These are phyloP conservation scores for Aricia artaxerxes DNA, from an alignment of 2,888 invertebrate genomes.

Conservation along the genomic window DNA sequence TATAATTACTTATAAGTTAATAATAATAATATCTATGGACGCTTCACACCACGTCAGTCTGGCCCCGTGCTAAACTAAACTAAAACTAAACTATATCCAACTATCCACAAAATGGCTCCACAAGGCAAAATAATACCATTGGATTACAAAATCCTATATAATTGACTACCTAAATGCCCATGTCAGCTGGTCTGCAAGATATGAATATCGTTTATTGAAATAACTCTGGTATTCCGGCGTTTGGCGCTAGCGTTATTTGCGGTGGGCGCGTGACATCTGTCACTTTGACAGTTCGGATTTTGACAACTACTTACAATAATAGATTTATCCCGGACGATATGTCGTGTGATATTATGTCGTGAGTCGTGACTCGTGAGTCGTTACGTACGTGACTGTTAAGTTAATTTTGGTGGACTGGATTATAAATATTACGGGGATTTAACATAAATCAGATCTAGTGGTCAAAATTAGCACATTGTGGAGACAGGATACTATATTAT, in stretches of 20 bases:
- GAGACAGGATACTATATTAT: too few relatives aligned
- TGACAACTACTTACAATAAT: slow-evolving; percentile 35
- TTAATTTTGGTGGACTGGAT: background rate
- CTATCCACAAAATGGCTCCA: background rate
- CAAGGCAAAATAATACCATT: background rate
- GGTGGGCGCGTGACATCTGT: slow-evolving; percentile 44
- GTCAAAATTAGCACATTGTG: too few relatives aligned
- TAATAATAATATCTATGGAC: too few relatives aligned
- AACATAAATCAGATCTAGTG: too few relatives aligned
- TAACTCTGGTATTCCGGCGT: slow-evolving; percentile 36
- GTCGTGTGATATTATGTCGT: background rate
- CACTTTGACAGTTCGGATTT: slow-evolving; percentile 40
- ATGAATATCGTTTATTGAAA: slow-evolving; percentile 31
- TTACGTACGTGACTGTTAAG: background rate
- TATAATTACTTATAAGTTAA: too few relatives aligned
- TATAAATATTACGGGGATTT: too few relatives aligned
- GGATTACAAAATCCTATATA: background rate
- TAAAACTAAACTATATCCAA: background rate
- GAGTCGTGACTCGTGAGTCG: background rate
- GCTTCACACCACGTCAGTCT: too few relatives aligned
- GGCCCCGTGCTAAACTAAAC: too few relatives aligned
- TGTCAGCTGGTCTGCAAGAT: slow-evolving; percentile 19
- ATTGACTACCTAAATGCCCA: slow-evolving; percentile 7
- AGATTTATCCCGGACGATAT: slow-evolving; percentile 36
- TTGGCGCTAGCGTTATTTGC: slow-evolving; percentile 38